These are phyloP conservation scores for Prionace glauca DNA, from an alignment of 2,797 vertebrate species.

Conservation along the genomic window DNA sequence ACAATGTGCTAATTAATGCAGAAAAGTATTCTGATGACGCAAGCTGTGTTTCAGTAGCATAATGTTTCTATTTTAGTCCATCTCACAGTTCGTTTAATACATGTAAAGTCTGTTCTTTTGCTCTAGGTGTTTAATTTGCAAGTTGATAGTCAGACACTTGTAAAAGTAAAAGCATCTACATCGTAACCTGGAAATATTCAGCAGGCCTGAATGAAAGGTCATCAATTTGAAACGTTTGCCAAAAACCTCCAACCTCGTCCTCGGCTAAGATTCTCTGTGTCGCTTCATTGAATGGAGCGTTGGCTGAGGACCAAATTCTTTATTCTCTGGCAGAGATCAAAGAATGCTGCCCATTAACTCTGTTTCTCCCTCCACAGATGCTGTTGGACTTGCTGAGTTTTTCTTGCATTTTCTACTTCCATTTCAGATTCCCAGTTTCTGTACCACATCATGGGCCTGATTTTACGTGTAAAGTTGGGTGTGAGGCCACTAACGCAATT, in stretches of 20 bases:
- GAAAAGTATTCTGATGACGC: constrained; percentile 30
- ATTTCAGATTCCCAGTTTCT: background rate
- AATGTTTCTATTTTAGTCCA: constrained; percentile 32
- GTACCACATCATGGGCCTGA: background rate
- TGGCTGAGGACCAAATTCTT: no score
- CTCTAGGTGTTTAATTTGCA: constrained; percentile 22
- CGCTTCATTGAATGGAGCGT: no score
- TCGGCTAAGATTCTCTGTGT: no score
- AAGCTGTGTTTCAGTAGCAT: background rate
- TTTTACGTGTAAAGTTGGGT: no score
- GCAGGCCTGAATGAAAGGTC: background rate
- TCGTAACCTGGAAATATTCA: background rate
- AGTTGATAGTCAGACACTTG: background rate
- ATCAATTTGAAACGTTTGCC: background rate
- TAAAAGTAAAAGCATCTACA: background rate
- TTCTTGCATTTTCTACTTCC: background rate
- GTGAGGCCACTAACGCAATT: no score
- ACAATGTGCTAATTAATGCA: constrained; percentile 31
- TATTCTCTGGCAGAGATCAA: no score
- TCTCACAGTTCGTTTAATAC: background rate
- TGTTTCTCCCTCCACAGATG: background rate
- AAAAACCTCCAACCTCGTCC: no score
- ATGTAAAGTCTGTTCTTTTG: background rate
- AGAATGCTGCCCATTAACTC: background rate
- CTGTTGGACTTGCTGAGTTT: background rate